Conservation (phyloP, 1,140 invertebrate genomes). For the Zaprionus davidi region DNA sequence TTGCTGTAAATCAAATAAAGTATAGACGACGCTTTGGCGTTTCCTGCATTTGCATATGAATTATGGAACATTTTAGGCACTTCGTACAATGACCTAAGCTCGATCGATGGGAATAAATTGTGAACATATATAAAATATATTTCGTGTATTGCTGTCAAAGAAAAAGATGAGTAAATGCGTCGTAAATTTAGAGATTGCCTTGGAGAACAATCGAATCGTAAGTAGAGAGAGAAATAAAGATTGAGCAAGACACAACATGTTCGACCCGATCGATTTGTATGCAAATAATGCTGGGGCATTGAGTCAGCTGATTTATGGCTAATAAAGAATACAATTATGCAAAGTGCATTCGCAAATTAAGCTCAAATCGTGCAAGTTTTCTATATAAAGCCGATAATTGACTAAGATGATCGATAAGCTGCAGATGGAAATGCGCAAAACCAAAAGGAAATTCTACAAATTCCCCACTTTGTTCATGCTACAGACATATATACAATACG, state of each 20-base stretch:
- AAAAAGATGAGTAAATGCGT: neutral
- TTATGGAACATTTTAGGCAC: conserved; percentile 19
- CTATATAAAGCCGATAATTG: neutral
- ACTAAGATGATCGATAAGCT: neutral
- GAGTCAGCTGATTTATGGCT: conserved; percentile 28
- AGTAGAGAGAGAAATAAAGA: conserved; percentile 26
- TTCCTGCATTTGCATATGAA: conserved; percentile 32
- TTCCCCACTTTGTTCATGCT: neutral
- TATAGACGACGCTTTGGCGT: conserved; percentile 19
- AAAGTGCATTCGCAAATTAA: conserved; percentile 17
- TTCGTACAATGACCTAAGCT: conserved; percentile 21
- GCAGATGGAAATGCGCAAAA: neutral
- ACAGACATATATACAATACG: neutral
- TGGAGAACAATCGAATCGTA: conserved; percentile 25
- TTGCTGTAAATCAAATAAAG: conserved; percentile 73
- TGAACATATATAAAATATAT: neutral
- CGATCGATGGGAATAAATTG: conserved; percentile 21
- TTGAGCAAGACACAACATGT: conserved; percentile 23
- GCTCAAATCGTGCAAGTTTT: neutral
- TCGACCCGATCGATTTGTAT: conserved; percentile 32
- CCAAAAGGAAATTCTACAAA: neutral
- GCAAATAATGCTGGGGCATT: conserved; percentile 26
- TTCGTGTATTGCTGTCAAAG: neutral
- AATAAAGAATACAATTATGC: conserved; percentile 35
- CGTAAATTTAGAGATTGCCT: conserved; percentile 19